Conservation (phyloP, 2,888 invertebrate species). For the Perithous albicinctus region DNA sequence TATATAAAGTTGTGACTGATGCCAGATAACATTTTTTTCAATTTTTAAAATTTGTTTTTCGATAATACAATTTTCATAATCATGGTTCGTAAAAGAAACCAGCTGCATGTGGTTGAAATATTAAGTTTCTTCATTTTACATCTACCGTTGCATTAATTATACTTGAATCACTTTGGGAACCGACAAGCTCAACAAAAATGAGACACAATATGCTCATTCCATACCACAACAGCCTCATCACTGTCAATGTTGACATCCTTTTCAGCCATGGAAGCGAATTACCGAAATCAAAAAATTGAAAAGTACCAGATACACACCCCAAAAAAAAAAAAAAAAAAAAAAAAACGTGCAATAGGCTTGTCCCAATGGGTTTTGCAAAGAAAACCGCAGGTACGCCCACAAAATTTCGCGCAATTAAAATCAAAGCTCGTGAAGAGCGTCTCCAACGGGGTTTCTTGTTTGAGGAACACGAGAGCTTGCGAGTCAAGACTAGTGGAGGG, state of each 20-base stretch:
- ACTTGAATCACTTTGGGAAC: background rate
- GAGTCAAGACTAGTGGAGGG: background rate
- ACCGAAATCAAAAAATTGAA: background rate
- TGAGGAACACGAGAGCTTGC: constrained; percentile 9
- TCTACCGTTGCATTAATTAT: background rate
- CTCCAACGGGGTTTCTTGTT: constrained; percentile 12
- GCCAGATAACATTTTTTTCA: too few relatives aligned
- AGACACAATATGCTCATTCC: background rate
- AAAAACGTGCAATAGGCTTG: constrained; percentile 15
- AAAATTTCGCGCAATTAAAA: constrained; percentile 78
- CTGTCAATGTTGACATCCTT: background rate
- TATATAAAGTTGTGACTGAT: too few relatives aligned
- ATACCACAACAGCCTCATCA: background rate
- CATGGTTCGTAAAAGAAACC: too few relatives aligned
- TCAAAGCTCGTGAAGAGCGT: constrained; percentile 56
- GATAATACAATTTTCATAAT: too few relatives aligned
- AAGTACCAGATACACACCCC: too few relatives aligned
- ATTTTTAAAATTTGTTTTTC: too few relatives aligned
- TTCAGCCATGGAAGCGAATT: background rate
- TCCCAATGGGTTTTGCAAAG: constrained; percentile 41
- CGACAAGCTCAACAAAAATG: background rate
- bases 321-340: background rate
- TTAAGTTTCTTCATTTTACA: background rate
- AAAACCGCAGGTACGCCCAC: constrained; percentile 65
- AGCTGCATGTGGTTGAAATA: too few relatives aligned